Evolutionary conservation across 2,797 vertebrate genomes (phyloP).

Genomic region (Bradypodion pumilum): DNA sequence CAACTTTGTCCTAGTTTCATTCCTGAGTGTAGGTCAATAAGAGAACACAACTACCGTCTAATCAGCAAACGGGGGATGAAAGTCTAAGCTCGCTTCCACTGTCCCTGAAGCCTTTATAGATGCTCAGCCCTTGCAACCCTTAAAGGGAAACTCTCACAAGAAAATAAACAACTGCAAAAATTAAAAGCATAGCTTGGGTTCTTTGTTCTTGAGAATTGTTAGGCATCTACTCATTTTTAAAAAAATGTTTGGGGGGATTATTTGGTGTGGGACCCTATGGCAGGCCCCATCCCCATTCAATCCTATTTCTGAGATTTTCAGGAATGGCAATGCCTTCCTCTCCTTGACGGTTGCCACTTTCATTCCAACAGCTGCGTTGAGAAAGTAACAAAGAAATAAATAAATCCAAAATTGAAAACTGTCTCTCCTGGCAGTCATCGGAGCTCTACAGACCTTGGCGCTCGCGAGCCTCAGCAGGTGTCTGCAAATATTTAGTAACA

Average conservation of each 20-base stretch:
- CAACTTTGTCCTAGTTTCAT: slow-evolving; percentile 73
- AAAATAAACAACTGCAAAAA: not conserved
- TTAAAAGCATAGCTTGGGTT: not conserved
- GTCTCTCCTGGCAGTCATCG: not conserved
- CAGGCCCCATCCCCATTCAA: too few relatives aligned
- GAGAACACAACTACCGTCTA: slow-evolving; percentile 57
- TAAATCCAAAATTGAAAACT: not conserved
- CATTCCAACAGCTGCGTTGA: not conserved
- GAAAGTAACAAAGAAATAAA: not conserved
- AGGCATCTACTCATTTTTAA: too few relatives aligned
- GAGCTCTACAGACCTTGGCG: not conserved
- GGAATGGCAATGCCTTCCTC: not conserved
- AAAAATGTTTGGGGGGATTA: too few relatives aligned
- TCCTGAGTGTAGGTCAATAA: slow-evolving; percentile 56
- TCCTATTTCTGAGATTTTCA: not conserved
- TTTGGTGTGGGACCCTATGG: not conserved
- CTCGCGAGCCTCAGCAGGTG: not conserved
- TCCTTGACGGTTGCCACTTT: not conserved
- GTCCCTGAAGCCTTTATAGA: not conserved
- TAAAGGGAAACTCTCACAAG: not conserved
- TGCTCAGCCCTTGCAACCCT: not conserved
- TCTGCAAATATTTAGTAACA: slow-evolving; percentile 17
- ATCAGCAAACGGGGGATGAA: slow-evolving; percentile 56
- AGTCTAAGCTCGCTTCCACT: slow-evolving; percentile 51
- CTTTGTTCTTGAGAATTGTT: not conserved